Percentiles rank a stretch among this genome's conserved stretches.
Conservation (phyloP, 1,140 invertebrate species). For the Rhyacophila brunnea region DNA sequence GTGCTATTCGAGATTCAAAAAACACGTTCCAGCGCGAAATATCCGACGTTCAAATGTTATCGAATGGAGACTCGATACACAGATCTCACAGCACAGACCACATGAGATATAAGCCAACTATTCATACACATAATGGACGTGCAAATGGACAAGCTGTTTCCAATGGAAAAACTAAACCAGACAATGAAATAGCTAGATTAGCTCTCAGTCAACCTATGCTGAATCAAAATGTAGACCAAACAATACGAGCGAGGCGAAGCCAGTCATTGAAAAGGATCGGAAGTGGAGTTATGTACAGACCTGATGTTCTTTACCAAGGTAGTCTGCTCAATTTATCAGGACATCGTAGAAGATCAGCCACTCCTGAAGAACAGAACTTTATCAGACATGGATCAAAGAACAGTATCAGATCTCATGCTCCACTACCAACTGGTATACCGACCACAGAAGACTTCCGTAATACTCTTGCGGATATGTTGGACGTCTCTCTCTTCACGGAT, state of each 20-base stretch:
- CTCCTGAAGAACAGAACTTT: constrained; percentile 42
- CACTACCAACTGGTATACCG: constrained; percentile 57
- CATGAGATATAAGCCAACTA: constrained; percentile 35
- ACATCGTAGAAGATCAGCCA: constrained; percentile 37
- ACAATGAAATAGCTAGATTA: constrained; percentile 53
- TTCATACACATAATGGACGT: constrained; percentile 37
- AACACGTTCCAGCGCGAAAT: background rate
- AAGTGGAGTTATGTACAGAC: constrained; percentile 77
- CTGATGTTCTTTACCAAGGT: constrained; percentile 85
- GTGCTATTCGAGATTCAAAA: constrained; percentile 8
- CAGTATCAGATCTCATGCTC: constrained; percentile 38
- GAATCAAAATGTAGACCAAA: constrained; percentile 46
- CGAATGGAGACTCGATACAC: constrained; percentile 45
- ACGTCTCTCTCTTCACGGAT: constrained; percentile 80
- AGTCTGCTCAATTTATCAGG: constrained; percentile 60
- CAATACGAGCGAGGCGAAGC: constrained; percentile 37
- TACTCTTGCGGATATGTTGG: constrained; percentile 79
- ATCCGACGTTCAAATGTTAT: constrained; percentile 38
- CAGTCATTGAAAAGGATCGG: constrained; percentile 47
- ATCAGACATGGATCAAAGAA: constrained; percentile 30
- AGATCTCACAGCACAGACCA: constrained; percentile 57
- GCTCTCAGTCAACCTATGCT: constrained; percentile 66
- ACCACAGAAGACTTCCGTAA: constrained; percentile 61
- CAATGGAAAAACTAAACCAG: constrained; percentile 44
- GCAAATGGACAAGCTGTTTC: constrained; percentile 34